Evolutionary conservation across 2,888 invertebrate genomes (phyloP).

Genomic region (Dynastes tityus): DNA sequence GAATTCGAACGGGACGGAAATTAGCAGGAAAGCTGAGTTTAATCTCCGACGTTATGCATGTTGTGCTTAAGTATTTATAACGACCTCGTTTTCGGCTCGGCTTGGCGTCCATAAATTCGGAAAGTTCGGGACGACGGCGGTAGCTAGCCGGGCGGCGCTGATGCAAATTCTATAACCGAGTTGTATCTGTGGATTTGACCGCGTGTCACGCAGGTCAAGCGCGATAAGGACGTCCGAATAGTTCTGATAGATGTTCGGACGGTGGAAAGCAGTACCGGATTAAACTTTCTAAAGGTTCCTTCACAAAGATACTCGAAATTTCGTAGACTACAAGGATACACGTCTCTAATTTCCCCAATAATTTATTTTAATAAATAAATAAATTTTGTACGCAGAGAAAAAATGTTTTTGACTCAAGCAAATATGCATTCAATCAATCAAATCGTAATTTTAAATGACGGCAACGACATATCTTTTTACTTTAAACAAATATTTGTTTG

Average conservation of each 20-base stretch:
- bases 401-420: too few relatives aligned
- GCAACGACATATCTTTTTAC: too few relatives aligned
- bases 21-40: slow-evolving; percentile 32
- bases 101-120: slow-evolving; percentile 28
- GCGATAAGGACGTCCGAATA: slow-evolving; percentile 23
- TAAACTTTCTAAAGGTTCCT: too few relatives aligned
- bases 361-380: too few relatives aligned
- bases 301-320: too few relatives aligned
- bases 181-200: slow-evolving; percentile 28
- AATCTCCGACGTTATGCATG: slow-evolving; percentile 21
- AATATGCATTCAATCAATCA: too few relatives aligned
- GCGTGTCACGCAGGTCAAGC: slow-evolving; percentile 29
- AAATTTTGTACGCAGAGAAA: too few relatives aligned
- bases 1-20: slow-evolving; percentile 23
- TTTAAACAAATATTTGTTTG: too few relatives aligned
- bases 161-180: slow-evolving; percentile 33
- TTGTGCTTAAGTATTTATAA: slow-evolving; percentile 24
- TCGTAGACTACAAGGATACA: too few relatives aligned
- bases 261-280: too few relatives aligned
- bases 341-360: too few relatives aligned
- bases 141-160: not conserved
- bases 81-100: not conserved
- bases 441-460: too few relatives aligned
- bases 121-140: slow-evolving; percentile 19
- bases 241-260: slow-evolving; percentile 22